Conservation (phyloP, 2,888 invertebrate species). For the Cordilura impudica region DNA sequence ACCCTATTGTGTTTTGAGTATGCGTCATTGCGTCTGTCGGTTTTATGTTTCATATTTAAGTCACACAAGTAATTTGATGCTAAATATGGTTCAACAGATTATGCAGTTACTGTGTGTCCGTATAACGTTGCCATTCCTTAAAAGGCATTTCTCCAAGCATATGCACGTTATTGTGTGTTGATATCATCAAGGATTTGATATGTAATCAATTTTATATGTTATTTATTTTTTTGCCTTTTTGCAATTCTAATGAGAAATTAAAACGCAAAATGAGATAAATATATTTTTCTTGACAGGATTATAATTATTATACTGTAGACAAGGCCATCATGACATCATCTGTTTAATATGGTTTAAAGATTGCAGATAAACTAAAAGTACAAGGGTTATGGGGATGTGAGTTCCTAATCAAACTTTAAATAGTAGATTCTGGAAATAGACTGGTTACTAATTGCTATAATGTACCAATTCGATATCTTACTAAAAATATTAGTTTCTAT, state of each 20-base stretch:
- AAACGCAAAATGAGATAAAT: constrained; percentile 42
- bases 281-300: constrained; percentile 49
- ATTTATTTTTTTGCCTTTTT: constrained; percentile 39
- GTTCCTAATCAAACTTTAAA: too few species aligned
- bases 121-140: constrained; percentile 35
- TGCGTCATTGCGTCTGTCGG: constrained; percentile 62
- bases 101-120: constrained; percentile 3
- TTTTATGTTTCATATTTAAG: constrained; percentile 62
- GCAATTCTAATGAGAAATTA: constrained; percentile 58
- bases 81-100: constrained; percentile 61
- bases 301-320: constrained; percentile 40
- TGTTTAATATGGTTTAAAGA: too few species aligned
- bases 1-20: constrained; percentile 18
- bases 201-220: constrained; percentile 52
- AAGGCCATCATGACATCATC: background rate
- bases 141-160: constrained; percentile 28
- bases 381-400: too few species aligned
- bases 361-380: too few species aligned
- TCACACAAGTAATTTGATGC: constrained; percentile 63
- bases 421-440: too few species aligned
- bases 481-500: too few species aligned
- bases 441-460: too few species aligned
- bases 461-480: too few species aligned
- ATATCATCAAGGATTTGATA: constrained; percentile 56
- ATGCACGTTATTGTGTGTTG: background rate